phyloP scores from a whole-genome alignment of 2,797 vertebrate species.

The Microchirus variegatus region DNA sequence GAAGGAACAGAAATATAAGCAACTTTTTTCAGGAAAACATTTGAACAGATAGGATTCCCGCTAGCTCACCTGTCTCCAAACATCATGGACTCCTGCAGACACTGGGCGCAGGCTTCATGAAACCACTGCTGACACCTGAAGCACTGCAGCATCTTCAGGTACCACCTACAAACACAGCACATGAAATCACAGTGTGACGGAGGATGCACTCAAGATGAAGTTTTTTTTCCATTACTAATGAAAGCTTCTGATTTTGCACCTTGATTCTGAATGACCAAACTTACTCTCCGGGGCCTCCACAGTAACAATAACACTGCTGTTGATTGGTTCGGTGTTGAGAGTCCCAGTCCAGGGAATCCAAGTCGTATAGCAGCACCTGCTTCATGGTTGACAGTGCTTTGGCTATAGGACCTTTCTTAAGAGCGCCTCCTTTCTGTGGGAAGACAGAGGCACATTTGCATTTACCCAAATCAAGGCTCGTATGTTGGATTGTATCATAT shows the following conservation, averaged over 20 bases:
- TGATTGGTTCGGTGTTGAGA: conserved; percentile 94
- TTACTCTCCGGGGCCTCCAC: conserved; percentile 95
- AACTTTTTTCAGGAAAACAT: not conserved
- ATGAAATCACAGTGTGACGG: not conserved
- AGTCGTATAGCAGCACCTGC: conserved; percentile 90
- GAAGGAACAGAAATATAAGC: not conserved
- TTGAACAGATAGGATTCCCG: not conserved
- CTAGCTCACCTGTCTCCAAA: conserved; percentile 90
- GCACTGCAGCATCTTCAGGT: conserved; percentile 97
- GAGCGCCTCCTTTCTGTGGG: conserved; percentile 92
- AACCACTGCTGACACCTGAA: conserved; percentile 94
- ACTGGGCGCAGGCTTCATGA: conserved; percentile 95
- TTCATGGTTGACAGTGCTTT: conserved; percentile 91
- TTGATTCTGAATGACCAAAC: conserved; percentile 33
- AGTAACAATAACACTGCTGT: conserved; percentile 98
- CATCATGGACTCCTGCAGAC: conserved; percentile 93
- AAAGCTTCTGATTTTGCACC: too few species aligned
- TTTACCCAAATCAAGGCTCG: not conserved
- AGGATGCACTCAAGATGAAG: too few species aligned
- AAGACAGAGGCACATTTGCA: not conserved
- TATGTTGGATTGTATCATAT: too few species aligned
- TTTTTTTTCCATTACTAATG: too few species aligned
- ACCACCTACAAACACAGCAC: conserved; percentile 72
- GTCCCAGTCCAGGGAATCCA: conserved; percentile 92
- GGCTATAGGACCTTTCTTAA: conserved; percentile 92